Evolutionary conservation across 2,888 invertebrate genomes (phyloP).

Genomic region (Ethmia dodecea): DNA sequence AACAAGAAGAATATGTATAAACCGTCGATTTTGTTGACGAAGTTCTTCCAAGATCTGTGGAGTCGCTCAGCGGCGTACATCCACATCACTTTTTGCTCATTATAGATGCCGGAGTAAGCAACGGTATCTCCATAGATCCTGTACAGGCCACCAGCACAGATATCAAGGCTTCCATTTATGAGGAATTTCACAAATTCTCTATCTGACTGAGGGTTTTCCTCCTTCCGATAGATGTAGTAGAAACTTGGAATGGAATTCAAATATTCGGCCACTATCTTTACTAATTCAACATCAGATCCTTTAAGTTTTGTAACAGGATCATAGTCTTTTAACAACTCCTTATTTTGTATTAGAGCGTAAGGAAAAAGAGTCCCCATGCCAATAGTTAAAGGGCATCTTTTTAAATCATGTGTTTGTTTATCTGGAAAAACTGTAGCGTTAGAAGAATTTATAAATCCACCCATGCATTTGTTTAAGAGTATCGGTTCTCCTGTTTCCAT

Average conservation of each 20-base stretch:
- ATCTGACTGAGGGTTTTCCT: conserved; percentile 30
- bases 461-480: too few relatives aligned
- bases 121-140: conserved; percentile 46
- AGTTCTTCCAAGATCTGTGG: conserved; percentile 41
- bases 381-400: conserved; percentile 43
- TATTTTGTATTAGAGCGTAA: conserved; percentile 34
- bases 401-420: conserved; percentile 36
- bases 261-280: conserved; percentile 45
- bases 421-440: conserved; percentile 36
- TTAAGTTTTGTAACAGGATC: conserved; percentile 29
- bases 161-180: conserved; percentile 46
- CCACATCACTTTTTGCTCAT: conserved; percentile 44
- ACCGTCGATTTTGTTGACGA: conserved; percentile 36
- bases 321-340: conserved; percentile 27
- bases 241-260: conserved; percentile 43
- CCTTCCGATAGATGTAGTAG: conserved; percentile 32
- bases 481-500: too few relatives aligned
- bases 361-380: conserved; percentile 45
- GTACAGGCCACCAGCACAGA: conserved; percentile 51
- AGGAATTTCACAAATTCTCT: conserved; percentile 34
- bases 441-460: too few relatives aligned
- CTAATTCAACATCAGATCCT: conserved; percentile 47
- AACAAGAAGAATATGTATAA: conserved; percentile 48
- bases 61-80: conserved; percentile 41
- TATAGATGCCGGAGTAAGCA: conserved; percentile 52